Percentiles rank a stretch among this genome's conserved stretches.
phyloP scores from a whole-genome alignment of 2,113 vertebrate genomes.

The Myrmophylax atrothorax region DNA sequence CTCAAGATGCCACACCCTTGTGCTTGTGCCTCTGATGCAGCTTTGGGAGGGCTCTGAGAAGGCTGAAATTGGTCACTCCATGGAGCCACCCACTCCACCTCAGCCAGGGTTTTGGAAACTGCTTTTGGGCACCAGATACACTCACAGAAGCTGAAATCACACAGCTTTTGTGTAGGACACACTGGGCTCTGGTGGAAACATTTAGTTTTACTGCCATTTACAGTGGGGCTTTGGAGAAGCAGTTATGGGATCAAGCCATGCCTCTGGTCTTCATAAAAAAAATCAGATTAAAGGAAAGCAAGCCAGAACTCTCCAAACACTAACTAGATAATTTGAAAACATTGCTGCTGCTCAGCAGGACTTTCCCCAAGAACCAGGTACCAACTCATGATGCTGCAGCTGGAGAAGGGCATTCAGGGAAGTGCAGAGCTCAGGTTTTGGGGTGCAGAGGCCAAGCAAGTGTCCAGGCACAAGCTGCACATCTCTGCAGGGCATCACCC shows the following conservation, averaged over 20 bases:
- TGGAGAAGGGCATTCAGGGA: neutral
- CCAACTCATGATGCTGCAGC: neutral
- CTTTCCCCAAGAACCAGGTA: neutral
- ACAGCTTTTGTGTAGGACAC: neutral
- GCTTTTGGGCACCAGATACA: neutral
- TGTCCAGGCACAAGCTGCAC: neutral
- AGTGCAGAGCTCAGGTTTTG: neutral
- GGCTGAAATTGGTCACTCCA: neutral
- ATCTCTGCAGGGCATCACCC: fast-evolving
- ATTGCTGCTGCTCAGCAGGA: neutral
- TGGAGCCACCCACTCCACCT: neutral
- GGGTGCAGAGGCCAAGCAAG: neutral
- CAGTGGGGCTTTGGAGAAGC: neutral
- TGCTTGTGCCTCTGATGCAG: neutral
- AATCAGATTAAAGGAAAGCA: neutral
- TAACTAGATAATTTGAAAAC: neutral
- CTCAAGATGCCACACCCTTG: neutral
- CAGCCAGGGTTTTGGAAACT: neutral
- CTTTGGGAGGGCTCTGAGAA: neutral
- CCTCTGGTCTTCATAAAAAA: neutral
- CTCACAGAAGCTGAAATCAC: neutral
- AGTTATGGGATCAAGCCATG: neutral
- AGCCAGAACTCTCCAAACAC: neutral
- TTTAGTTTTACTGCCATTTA: neutral
- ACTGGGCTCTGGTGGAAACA: neutral